phyloP scores from a whole-genome alignment of 2,888 invertebrate genomes.

The Mactromeris polynyma region DNA sequence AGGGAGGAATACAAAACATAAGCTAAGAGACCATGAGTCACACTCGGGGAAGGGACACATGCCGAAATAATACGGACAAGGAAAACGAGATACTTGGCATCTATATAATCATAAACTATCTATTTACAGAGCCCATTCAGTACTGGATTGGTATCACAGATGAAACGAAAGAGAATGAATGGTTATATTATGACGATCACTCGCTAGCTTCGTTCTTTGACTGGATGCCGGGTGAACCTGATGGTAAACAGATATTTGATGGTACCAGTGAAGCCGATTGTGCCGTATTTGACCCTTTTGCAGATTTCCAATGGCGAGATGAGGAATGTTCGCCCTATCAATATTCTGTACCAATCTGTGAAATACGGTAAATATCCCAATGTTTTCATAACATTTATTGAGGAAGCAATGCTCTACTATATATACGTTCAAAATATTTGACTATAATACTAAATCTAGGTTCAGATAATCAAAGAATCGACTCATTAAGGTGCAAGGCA shows the following conservation, averaged over 20 bases:
- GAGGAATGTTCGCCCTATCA: constrained; percentile 21
- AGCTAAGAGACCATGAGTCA: no score
- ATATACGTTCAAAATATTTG: no score
- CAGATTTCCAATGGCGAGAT: constrained; percentile 16
- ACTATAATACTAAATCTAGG: no score
- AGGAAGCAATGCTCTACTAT: no score
- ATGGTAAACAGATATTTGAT: constrained; percentile 12
- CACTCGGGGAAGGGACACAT: no score
- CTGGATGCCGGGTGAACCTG: constrained; percentile 15
- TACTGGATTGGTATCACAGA: constrained; percentile 24
- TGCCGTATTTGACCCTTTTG: constrained; percentile 18
- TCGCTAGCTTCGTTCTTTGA: neutral
- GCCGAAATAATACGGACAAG: no score
- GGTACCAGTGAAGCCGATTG: constrained; percentile 3
- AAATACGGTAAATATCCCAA: neutral
- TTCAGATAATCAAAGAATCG: no score
- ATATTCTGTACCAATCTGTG: constrained; percentile 12
- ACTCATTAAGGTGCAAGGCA: no score
- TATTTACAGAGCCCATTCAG: neutral
- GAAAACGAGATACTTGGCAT: no score
- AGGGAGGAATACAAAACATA: no score
- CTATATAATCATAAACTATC: no score
- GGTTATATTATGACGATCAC: neutral
- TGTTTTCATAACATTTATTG: no score
- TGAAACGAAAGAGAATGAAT: neutral